Evolutionary conservation across 2,888 invertebrate species (phyloP).

Genomic region (Trichopoda pennipes): DNA sequence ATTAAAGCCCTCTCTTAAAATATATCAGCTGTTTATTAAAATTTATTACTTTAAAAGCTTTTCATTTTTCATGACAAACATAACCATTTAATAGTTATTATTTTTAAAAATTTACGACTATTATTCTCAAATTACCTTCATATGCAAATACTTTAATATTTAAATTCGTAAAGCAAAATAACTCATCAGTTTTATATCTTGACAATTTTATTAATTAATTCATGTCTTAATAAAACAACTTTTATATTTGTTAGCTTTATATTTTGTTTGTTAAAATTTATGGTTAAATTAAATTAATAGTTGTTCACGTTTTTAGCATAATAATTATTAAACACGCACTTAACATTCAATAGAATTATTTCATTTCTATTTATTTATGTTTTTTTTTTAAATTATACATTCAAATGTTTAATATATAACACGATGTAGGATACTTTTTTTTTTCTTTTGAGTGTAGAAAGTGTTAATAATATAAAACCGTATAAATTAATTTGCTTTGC

Average conservation of each 20-base stretch:
- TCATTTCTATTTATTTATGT: neutral
- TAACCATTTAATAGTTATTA: too few relatives aligned
- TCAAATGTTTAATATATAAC: neutral
- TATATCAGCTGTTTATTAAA: too few relatives aligned
- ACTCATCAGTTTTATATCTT: too few relatives aligned
- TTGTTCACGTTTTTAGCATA: conserved; percentile 51
- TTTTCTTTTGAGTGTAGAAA: conserved; percentile 1
- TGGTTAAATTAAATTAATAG: conserved; percentile 2
- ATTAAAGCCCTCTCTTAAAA: too few relatives aligned
- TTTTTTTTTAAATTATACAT: too few relatives aligned
- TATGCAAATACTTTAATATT: too few relatives aligned
- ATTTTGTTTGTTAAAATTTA: neutral
- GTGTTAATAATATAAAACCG: neutral
- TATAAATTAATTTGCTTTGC: conserved; percentile 6
- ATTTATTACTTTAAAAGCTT: too few relatives aligned
- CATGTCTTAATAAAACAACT: neutral
- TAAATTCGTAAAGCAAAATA: too few relatives aligned
- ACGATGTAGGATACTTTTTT: conserved; percentile 59
- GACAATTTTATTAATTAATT: too few relatives aligned
- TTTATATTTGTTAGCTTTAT: neutral
- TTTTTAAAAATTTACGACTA: too few relatives aligned
- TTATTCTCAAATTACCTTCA: too few relatives aligned
- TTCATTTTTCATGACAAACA: too few relatives aligned
- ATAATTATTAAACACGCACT: conserved; percentile 26
- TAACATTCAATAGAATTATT: neutral